phyloP scores from a whole-genome alignment of 2,888 invertebrate genomes.

The Calephelis perditalis region DNA sequence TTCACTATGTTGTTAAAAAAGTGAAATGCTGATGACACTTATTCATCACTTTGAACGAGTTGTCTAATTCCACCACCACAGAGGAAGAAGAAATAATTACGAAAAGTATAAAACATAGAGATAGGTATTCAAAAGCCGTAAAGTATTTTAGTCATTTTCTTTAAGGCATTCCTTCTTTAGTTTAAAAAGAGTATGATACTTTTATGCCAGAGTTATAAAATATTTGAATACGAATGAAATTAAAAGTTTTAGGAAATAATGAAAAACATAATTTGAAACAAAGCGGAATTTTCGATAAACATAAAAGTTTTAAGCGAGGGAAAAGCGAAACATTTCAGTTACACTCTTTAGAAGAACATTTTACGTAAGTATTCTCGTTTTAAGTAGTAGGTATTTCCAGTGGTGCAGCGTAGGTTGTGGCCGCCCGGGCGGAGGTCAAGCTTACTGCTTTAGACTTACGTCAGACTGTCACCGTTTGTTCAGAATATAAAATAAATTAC shows the following conservation, averaged over 20 bases:
- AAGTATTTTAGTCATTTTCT: neutral
- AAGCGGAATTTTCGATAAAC: constrained; percentile 27
- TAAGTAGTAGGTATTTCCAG: constrained; percentile 25
- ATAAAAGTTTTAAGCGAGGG: constrained; percentile 27
- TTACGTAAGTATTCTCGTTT: constrained; percentile 25
- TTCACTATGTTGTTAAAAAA: too few species aligned
- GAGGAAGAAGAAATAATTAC: too few species aligned
- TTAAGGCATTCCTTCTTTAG: constrained; percentile 2
- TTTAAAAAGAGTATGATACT: constrained; percentile 6
- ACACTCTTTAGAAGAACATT: constrained; percentile 26
- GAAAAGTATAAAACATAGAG: too few species aligned
- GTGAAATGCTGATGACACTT: too few species aligned
- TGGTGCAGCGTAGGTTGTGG: too few species aligned
- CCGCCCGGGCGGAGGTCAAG: too few species aligned
- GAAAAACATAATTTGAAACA: constrained; percentile 25
- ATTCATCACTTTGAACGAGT: too few species aligned
- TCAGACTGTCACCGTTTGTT: too few species aligned
- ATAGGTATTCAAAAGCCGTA: too few species aligned
- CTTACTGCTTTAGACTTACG: too few species aligned
- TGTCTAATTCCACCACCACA: too few species aligned
- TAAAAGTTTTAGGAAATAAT: constrained; percentile 17
- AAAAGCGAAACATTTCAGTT: constrained; percentile 30
- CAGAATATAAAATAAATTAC: too few species aligned
- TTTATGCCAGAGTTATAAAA: neutral
- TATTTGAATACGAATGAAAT: constrained; percentile 17